Evolutionary conservation across 1,140 invertebrate species (phyloP).

Genomic region (Mercenaria mercenaria): DNA sequence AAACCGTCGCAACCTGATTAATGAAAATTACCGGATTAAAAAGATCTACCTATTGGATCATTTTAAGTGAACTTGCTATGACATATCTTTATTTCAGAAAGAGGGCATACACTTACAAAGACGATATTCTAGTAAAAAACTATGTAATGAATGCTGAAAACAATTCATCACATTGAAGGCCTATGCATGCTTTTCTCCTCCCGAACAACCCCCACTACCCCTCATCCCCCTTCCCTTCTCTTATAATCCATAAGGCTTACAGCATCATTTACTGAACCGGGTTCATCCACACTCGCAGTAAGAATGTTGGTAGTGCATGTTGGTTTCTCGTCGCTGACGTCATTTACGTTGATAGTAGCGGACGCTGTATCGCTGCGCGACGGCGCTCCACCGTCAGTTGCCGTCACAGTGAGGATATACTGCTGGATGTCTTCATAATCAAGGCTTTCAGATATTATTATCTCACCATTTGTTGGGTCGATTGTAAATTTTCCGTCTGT

Average conservation of each 20-base stretch:
- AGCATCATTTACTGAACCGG: neutral
- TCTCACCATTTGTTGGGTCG: constrained; percentile 51
- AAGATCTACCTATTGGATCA: no score
- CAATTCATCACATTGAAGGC: no score
- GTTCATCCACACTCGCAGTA: constrained; percentile 14
- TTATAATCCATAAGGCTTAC: no score
- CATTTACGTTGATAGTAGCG: constrained; percentile 65
- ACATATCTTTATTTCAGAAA: no score
- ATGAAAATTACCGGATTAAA: no score
- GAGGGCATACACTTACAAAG: no score
- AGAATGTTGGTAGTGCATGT: constrained; percentile 53
- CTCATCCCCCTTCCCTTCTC: no score
- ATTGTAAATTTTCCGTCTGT: constrained; percentile 66
- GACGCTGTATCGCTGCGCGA: constrained; percentile 45
- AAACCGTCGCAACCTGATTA: constrained; percentile 65
- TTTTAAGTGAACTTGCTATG: no score
- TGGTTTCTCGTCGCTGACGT: constrained; percentile 76
- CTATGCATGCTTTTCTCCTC: no score
- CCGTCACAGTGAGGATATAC: constrained; percentile 66
- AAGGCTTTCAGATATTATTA: constrained; percentile 49
- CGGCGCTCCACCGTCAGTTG: constrained; percentile 67
- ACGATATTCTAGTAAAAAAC: no score
- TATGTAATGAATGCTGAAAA: no score
- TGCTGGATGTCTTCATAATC: constrained; percentile 49
- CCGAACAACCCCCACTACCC: no score